Conservation (phyloP, 1,140 invertebrate genomes). For the Polypedilum vanderplanki region DNA sequence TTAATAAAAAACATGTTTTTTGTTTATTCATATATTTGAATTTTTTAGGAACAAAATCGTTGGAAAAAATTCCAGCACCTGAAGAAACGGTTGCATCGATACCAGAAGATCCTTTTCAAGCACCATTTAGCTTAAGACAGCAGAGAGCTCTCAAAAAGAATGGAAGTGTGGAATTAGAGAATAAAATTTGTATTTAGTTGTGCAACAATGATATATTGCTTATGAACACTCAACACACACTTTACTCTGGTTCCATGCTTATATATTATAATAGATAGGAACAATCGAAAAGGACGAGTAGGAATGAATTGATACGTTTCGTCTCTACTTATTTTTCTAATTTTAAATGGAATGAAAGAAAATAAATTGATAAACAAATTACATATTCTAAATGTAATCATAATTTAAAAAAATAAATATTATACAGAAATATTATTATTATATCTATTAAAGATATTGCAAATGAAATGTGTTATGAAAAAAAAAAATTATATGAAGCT, state of each 20-base stretch:
- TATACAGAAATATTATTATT: too few relatives aligned
- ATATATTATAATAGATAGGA: neutral
- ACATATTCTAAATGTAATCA: conserved; percentile 14
- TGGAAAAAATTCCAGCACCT: neutral
- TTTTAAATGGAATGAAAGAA: neutral
- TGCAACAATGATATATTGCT: neutral
- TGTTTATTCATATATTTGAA: neutral
- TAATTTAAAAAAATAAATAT: neutral
- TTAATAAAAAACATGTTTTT: neutral
- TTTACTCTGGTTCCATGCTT: neutral
- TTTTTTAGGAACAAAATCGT: conserved; percentile 5
- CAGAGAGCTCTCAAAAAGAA: conserved; percentile 49
- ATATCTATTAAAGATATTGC: too few relatives aligned
- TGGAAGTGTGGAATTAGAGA: conserved; percentile 44
- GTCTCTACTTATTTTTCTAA: conserved; percentile 14
- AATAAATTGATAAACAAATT: conserved; percentile 8
- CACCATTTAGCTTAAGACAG: conserved; percentile 67
- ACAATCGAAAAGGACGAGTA: neutral
- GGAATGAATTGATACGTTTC: neutral
- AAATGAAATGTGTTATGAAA: too few relatives aligned
- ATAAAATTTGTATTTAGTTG: conserved; percentile 3
- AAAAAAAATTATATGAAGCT: too few relatives aligned
- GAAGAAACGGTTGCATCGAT: conserved; percentile 34
- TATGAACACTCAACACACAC: neutral
- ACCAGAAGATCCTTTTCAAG: conserved; percentile 73